Evolutionary conservation across 2,888 invertebrate species (phyloP), one percentile per base, ranked within the genome.

Genomic region (Eupithecia subumbrata): DNA sequence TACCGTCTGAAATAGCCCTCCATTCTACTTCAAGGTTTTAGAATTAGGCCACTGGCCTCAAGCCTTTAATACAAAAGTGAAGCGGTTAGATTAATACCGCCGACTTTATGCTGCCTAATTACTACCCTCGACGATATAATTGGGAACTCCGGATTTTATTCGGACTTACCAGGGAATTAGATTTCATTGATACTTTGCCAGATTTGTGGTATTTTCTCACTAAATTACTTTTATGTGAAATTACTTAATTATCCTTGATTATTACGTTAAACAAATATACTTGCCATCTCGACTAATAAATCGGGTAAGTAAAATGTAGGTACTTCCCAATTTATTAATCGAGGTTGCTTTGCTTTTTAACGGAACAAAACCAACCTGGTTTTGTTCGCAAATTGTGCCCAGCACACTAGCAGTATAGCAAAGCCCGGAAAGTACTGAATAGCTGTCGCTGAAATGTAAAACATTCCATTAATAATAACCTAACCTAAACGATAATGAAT

Each of bases 71-170:
- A 64, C 34, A 64, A 64, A 64, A 92, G 93, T 92, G 91, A 93
- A 94, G 92, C 93, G 93, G 92, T 90, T 86, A 90, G 92, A 93
- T 94, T 93, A 93, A 91, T 87, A 89, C 89, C 83, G 86, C 85
- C 90, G 86, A 91, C 91, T 93, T 94, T 93, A 92, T 94, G 88
- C 91, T 88, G 91, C 91, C 92, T 94, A 94, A 94, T 93, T 93
- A 93, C 93, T 88, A 88, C 88, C 91, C 37, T 91, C 90, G 87
- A 92, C 92, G 88, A 92, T 92, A 92, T 93, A 94, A 94, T 94
- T 93, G 91, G 91, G 88, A 92, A 91, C 93, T 93, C 91, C 90
- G 90, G 88, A 89, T 92, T 93, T 91, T 87, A 86, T 84, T 88
- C 84, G 89, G 90, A 91, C 89, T 91, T 56, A 56, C 52, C 52